These are phyloP conservation scores for Apistogramma diplotaenia DNA, from an alignment of 2,113 vertebrate genomes.

Conservation along the genomic window DNA sequence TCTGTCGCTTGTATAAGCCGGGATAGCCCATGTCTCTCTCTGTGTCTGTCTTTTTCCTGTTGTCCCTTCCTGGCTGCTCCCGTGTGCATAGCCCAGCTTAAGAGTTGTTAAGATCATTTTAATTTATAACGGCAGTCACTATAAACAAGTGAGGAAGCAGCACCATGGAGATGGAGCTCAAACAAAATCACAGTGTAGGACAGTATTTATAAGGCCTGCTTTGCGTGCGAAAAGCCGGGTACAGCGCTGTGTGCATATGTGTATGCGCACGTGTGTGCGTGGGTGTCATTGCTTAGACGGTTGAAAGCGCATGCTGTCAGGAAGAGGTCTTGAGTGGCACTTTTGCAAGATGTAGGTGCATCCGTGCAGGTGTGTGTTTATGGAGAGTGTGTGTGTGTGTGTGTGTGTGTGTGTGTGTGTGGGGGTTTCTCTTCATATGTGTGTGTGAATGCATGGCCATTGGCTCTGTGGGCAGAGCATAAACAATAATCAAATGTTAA, in stretches of 20 bases:
- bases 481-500: conserved; percentile 69
- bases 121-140: conserved; percentile 81
- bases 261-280: not conserved
- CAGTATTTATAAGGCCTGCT: conserved; percentile 78
- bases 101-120: conserved; percentile 81
- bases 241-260: not conserved
- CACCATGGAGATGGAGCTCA: conserved; percentile 79
- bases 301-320: conserved; percentile 27
- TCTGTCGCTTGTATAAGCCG: conserved; percentile 2
- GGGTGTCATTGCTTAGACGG: conserved; percentile 17
- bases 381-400: conserved; percentile 11
- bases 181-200: conserved; percentile 82
- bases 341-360: conserved; percentile 34
- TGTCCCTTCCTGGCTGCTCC: conserved; percentile 54
- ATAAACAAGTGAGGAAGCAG: conserved; percentile 82
- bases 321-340: conserved; percentile 44
- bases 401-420: too few species aligned
- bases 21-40: conserved; percentile 40
- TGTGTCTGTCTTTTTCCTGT: conserved; percentile 25
- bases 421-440: not conserved
- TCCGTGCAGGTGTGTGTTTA: conserved; percentile 51
- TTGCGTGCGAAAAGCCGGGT: conserved; percentile 45
- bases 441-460: conserved; percentile 9
- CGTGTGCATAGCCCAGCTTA: conserved; percentile 63
- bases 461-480: conserved; percentile 37